Base-by-base conservation (phyloP, 1,140 invertebrate genomes). In the Cherax destructor region DNA sequence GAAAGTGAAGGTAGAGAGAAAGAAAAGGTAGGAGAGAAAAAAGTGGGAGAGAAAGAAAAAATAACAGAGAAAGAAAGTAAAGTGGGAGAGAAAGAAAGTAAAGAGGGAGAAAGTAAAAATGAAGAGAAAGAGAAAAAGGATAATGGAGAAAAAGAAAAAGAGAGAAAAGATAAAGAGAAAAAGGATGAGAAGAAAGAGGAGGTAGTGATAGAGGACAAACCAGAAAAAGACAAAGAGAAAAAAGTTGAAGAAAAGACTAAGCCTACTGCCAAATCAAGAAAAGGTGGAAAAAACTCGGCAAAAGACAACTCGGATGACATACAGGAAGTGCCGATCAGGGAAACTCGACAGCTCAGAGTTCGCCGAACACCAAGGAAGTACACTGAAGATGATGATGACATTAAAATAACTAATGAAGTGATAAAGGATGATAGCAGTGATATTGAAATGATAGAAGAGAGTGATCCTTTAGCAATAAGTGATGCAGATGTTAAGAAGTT, bases 401-500 rank as follows among this genome's bases (percentile, higher is more conserved):
- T 91, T 49, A 93, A 91, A 41, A 91, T 90, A 16, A 86, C 91
- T 0, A 87, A 91, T 49, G 88, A 92, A 21, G 92, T 92, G 49
- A 91, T 92, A 6, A 84, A 80, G 41, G 89, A 93, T 50, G 92
- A 92, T 18, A 85, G 79, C 50, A 92, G 92, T 61, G 92, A 93
- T 74, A 92, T 93, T 11, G 91, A 93, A 65, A 93, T 93, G 92
- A 93, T 93, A 16, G 92, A 93, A 50, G 92, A 93, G 74, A 93
- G 89, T 69, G 92, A 93, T 50, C 92, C 92, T 16, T 65, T 93
- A 3, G 91, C 92, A 21, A 91, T 93, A 13, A 86, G 83, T 74
- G 91, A 89, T 72, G 86, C 86, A 10, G 91, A 92, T 52, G 91
- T 92, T 41, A 92, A 86, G 83, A 92, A 92, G 52, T 56, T 88